A percentile compares a stretch with the other conserved stretches of the same genome.
These are phyloP conservation scores for Mycetomoellerius zeteki DNA, from an alignment of 1,140 invertebrate genomes.

Conservation along the genomic window DNA sequence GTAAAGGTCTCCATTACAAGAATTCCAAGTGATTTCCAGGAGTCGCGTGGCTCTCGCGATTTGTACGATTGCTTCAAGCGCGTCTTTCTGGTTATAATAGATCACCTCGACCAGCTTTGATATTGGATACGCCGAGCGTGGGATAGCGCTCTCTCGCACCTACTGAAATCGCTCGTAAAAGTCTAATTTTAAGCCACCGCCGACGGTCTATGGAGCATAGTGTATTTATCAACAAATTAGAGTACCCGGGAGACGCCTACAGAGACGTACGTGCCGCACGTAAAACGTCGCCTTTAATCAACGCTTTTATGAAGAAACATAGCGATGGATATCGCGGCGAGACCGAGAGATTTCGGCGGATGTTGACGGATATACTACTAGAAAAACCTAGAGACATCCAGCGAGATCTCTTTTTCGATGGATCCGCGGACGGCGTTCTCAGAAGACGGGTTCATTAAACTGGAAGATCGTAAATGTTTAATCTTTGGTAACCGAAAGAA, in stretches of 20 bases:
- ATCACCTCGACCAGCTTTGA: slow-evolving; percentile 69
- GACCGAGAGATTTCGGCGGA: neutral
- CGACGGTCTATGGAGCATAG: slow-evolving; percentile 48
- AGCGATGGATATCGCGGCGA: neutral
- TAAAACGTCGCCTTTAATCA: slow-evolving; percentile 47
- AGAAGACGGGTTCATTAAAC: slow-evolving; percentile 68
- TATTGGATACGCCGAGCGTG: slow-evolving; percentile 75
- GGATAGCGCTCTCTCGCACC: slow-evolving; percentile 66
- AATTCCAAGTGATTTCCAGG: slow-evolving; percentile 17
- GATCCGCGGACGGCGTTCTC: slow-evolving; percentile 40
- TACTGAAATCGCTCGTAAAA: slow-evolving; percentile 76
- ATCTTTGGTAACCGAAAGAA: slow-evolving; percentile 56
- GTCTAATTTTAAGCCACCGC: slow-evolving; percentile 78
- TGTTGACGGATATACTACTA: neutral
- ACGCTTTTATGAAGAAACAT: slow-evolving; percentile 28
- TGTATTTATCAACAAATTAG: slow-evolving; percentile 80
- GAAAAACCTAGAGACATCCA: slow-evolving; percentile 7
- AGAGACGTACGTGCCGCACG: neutral
- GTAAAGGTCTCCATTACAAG: slow-evolving; percentile 30
- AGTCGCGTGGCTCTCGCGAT: slow-evolving; percentile 4
- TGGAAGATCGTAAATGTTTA: slow-evolving; percentile 73
- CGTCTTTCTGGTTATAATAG: slow-evolving; percentile 63
- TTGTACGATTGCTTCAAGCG: slow-evolving; percentile 42
- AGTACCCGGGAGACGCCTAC: slow-evolving; percentile 26
- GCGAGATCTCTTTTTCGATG: neutral